Conservation (phyloP, 2,113 vertebrate species). For the Bujurquina vittata region DNA sequence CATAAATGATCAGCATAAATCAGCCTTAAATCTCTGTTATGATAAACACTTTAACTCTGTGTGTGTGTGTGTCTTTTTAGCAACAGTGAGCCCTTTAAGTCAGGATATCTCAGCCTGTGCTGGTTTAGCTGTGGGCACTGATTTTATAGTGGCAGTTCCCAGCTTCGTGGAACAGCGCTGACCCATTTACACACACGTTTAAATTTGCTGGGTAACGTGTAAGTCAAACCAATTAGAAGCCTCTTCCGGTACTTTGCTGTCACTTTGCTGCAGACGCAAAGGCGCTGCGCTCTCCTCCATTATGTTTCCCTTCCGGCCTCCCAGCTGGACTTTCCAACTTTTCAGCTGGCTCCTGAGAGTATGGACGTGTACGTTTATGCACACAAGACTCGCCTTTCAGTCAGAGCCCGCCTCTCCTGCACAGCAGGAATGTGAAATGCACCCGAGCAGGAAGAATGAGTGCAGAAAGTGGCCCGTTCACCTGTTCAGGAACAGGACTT, state of each 20-base stretch:
- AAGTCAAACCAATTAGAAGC: not conserved
- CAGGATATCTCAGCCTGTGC: not conserved
- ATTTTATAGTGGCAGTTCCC: not conserved
- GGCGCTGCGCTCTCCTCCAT: not conserved
- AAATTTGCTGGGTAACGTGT: not conserved
- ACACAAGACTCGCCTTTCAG: not conserved
- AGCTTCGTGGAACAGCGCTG: not conserved
- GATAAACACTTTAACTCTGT: no score
- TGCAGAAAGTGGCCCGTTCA: constrained; percentile 1
- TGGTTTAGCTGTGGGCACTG: not conserved
- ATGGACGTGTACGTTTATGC: constrained; percentile 18
- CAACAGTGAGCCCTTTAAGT: not conserved
- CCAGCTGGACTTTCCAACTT: not conserved
- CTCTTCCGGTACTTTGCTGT: not conserved
- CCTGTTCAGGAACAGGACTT: constrained; percentile 39
- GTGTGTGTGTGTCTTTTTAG: not conserved
- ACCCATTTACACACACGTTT: not conserved
- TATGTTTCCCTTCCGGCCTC: not conserved
- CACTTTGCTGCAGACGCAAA: not conserved
- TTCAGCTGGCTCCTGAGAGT: not conserved
- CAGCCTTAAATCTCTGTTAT: not conserved
- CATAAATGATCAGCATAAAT: not conserved
- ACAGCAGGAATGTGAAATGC: constrained; percentile 59
- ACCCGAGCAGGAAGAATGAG: constrained; percentile 66
- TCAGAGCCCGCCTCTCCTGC: constrained; percentile 16